Percentiles rank a stretch among this genome's conserved stretches.
These are phyloP conservation scores for Cephalopterus ornatus DNA, from an alignment of 2,113 vertebrate species.

Conservation along the genomic window DNA sequence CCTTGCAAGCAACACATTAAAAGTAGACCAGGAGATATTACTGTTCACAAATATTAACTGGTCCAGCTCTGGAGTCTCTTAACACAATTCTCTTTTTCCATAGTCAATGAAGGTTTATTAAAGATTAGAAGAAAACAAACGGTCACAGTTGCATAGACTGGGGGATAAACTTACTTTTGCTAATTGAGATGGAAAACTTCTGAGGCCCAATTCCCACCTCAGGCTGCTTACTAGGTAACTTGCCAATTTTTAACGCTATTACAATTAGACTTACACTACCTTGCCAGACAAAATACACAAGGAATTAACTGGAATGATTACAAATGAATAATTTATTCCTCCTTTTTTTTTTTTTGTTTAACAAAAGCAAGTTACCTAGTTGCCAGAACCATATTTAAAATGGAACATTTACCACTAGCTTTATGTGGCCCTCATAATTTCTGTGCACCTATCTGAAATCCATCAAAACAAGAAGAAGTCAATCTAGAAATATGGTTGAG, in stretches of 20 bases:
- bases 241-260: slow-evolving; percentile 65
- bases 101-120: slow-evolving; percentile 18
- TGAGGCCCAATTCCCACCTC: slow-evolving; percentile 48
- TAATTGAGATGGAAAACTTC: slow-evolving; percentile 59
- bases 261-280: slow-evolving; percentile 56
- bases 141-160: neutral
- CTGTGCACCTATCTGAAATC: slow-evolving; percentile 41
- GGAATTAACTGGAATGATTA: slow-evolving; percentile 68
- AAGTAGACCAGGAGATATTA: neutral
- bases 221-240: slow-evolving; percentile 47
- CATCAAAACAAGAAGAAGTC: slow-evolving; percentile 63
- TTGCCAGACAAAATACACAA: slow-evolving; percentile 70
- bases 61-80: neutral
- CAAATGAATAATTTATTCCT: slow-evolving; percentile 23
- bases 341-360: neutral
- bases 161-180: slow-evolving; percentile 48
- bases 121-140: slow-evolving; percentile 52
- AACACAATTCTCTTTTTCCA: slow-evolving; percentile 13
- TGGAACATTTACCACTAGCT: slow-evolving; percentile 14
- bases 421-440: neutral
- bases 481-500: slow-evolving; percentile 49
- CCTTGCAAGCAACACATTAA: neutral
- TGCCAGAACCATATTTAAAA: slow-evolving; percentile 63
- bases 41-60: neutral
- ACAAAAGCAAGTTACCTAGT: slow-evolving; percentile 7